Evolutionary conservation across 2,113 vertebrate genomes (phyloP).

Genomic region (Manacus vitellinus): DNA sequence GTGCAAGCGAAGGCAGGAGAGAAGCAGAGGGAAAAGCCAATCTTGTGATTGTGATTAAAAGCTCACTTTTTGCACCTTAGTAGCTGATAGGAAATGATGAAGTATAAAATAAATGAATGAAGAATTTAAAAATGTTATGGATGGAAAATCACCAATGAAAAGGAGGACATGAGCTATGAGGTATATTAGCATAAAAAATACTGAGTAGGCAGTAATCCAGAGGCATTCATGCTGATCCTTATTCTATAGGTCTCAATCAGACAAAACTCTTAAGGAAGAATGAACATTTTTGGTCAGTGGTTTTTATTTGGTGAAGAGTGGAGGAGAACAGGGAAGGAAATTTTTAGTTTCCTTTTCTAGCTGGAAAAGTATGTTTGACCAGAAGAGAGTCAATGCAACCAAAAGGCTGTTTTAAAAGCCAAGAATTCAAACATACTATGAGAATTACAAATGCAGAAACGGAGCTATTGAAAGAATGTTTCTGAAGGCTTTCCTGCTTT

Average conservation of each 20-base stretch:
- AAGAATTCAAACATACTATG: neutral
- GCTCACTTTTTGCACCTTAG: neutral
- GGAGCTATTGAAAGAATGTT: neutral
- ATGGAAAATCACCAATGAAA: neutral
- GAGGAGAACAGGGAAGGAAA: neutral
- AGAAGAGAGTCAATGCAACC: neutral
- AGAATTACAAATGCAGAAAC: constrained; percentile 9
- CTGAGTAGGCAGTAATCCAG: neutral
- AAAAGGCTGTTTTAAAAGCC: neutral
- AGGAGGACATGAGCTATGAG: neutral
- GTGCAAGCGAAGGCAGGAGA: neutral
- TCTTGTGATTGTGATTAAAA: neutral
- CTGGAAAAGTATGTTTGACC: neutral
- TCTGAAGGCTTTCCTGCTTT: neutral
- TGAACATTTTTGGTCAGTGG: neutral
- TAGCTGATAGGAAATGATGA: neutral
- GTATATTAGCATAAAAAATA: neutral
- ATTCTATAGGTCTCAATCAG: neutral
- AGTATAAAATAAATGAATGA: neutral
- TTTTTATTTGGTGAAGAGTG: neutral
- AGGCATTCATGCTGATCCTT: neutral
- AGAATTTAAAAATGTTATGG: neutral
- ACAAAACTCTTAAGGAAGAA: neutral
- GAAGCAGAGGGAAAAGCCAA: neutral
- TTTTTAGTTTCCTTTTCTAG: neutral